A percentile compares a stretch with the other conserved stretches of the same genome.
Conservation (phyloP, 2,113 vertebrate genomes). For the Osmerus eperlanus region DNA sequence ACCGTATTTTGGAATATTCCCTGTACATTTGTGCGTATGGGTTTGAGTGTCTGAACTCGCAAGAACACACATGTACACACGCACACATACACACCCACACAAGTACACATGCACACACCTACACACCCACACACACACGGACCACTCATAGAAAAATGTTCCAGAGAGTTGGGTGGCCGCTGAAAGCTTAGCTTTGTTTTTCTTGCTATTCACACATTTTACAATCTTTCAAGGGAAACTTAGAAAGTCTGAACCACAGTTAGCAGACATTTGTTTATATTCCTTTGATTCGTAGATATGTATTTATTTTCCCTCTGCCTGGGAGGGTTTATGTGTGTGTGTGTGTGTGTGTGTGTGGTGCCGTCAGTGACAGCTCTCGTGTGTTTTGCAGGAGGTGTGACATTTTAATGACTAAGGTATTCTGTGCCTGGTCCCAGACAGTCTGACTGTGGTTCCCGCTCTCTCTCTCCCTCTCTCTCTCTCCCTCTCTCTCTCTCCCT, state of each 20-base stretch:
- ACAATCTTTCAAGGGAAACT: constrained; percentile 44
- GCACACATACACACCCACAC: constrained; percentile 4
- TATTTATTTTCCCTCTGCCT: constrained; percentile 44
- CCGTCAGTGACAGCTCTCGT: constrained; percentile 35
- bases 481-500: too few relatives aligned
- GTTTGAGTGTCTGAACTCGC: constrained; percentile 32
- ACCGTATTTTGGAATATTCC: constrained; percentile 43
- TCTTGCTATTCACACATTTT: constrained; percentile 59
- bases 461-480: too few relatives aligned
- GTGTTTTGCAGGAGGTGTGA: constrained; percentile 46
- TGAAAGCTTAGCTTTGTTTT: constrained; percentile 65
- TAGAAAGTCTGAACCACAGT: constrained; percentile 35
- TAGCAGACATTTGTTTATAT: constrained; percentile 41
- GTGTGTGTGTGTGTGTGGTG: constrained; percentile 11
- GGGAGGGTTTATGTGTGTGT: not conserved
- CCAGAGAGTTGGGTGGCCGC: constrained; percentile 72
- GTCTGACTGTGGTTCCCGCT: not conserved
- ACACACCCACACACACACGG: constrained; percentile 21
- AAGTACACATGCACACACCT: constrained; percentile 25
- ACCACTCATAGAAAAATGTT: constrained; percentile 46
- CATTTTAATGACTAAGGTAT: constrained; percentile 40
- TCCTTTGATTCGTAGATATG: constrained; percentile 58
- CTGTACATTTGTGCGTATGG: constrained; percentile 26
- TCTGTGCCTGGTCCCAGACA: constrained; percentile 31
- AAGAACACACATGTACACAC: constrained; percentile 37